Evolutionary conservation across 2,797 vertebrate species (phyloP), one percentile per base, ranked within the genome.

Genomic region (Phrynocephalus forsythii): DNA sequence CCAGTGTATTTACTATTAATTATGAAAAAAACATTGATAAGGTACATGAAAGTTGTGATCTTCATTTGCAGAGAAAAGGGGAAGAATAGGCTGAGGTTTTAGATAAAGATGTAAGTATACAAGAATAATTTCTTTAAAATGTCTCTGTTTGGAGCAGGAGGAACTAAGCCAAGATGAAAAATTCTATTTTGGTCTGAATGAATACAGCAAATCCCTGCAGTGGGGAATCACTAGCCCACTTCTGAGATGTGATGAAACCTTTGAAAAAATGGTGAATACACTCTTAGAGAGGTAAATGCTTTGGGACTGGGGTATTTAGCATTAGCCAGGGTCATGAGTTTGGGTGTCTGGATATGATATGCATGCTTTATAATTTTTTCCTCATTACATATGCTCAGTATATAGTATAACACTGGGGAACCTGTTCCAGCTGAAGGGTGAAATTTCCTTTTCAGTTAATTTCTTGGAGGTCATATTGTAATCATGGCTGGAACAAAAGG

Each of bases 191-290:
- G 99, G 99, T 83, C 96, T 99, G 95, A 98, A 97, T 86, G 98
- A 99, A 94, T 99, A 99, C 96, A 98, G 98, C 96, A 97, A 97
- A 91, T 99, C 98, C 68, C 96, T 99, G 88, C 98, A 98, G 88
- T 99, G 99, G 99, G 99, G 98, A 56, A 97, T 99, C 94, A 98
- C 98, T 80, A 99, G 98, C 93, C 99, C 99, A 30, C 98, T 99
- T 85, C 94, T 99, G 90, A 97, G 98, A 90, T 99, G 98, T 90
- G 99, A 99, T 67, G 98, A 99, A 87, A 98, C 99, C 0, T 99
- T 99, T 91, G 99, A 99, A 96, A 99, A 98, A 96, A 99, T 99
- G 99, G 98, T 99, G 93, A 98, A 95, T 95, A 98, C 98, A 0
- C 97, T 99, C 79, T 92, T 99, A 93, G 98, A 99, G 90, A 99